Conservation (phyloP, 2,888 invertebrate species). For the Agrochola circellaris region DNA sequence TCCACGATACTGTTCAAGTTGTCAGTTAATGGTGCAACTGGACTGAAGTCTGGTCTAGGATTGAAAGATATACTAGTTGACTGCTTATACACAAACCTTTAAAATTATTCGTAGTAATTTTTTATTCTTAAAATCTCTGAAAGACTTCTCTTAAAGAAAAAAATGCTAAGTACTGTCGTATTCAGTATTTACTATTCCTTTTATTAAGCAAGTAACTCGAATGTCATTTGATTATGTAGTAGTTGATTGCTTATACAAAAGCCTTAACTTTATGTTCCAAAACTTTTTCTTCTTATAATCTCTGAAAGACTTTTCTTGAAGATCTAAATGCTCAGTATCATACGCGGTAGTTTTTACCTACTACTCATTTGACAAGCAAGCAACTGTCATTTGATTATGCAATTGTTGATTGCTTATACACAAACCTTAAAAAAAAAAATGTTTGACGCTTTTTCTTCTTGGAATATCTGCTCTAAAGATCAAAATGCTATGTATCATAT, state of each 20-base stretch:
- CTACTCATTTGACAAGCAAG: background rate
- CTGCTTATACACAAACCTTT: too few relatives aligned
- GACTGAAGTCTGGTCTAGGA: background rate
- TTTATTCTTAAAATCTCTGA: background rate
- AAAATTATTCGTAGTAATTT: background rate
- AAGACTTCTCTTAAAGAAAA: background rate
- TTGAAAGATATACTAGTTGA: background rate
- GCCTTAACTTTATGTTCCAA: too few relatives aligned
- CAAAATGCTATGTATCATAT: background rate
- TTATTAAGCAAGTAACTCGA: background rate
- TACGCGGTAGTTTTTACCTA: background rate
- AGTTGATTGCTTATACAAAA: background rate
- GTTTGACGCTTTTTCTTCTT: background rate
- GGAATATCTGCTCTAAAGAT: background rate
- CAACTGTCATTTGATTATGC: background rate
- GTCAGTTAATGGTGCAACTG: background rate
- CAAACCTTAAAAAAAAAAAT: background rate
- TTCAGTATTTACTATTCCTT: background rate
- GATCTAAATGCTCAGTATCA: background rate
- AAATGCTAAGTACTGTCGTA: background rate
- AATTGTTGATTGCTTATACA: background rate
- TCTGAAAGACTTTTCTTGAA: background rate
- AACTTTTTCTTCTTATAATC: too few relatives aligned
- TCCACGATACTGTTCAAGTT: background rate
- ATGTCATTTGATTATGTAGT: slow-evolving; percentile 4